A percentile compares a stretch with the other conserved stretches of the same genome.
Conservation (phyloP, 2,113 vertebrate species). For the Toxostoma redivivum region DNA sequence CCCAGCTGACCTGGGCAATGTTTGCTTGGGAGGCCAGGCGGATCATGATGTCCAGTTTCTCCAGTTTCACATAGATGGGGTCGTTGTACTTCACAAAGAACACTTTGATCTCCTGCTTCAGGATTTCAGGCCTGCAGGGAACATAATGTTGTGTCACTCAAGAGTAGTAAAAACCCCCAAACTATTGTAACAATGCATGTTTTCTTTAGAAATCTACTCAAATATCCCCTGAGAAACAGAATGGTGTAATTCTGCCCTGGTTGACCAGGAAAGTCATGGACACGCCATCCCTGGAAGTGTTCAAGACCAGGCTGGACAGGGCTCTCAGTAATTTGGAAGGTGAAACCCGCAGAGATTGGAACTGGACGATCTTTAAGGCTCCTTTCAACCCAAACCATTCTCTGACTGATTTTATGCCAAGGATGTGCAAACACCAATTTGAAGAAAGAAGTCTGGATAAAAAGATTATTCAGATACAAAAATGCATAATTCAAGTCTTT, state of each 20-base stretch:
- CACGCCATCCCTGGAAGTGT: not conserved
- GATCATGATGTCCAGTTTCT: conserved; percentile 99
- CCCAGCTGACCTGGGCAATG: conserved; percentile 90
- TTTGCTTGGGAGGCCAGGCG: conserved; percentile 97
- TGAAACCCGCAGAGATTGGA: not conserved
- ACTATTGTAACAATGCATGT: not conserved
- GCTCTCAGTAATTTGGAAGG: not conserved
- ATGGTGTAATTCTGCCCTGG: not conserved
- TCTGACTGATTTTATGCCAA: not conserved
- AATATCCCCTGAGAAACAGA: not conserved
- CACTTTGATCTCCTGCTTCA: conserved; percentile 99
- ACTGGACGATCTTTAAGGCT: not conserved
- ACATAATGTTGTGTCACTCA: not conserved
- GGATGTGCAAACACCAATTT: not conserved
- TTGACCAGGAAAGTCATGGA: not conserved
- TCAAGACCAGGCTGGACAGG: not conserved
- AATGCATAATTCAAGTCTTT: not conserved
- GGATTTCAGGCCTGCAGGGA: conserved; percentile 89
- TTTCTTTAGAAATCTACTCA: not conserved
- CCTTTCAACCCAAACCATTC: not conserved
- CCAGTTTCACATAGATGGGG: conserved; percentile 98
- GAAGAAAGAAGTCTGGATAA: not conserved
- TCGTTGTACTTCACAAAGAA: conserved; percentile 99
- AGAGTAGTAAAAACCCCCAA: not conserved
- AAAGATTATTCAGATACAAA: not conserved